Base-by-base conservation (phyloP, 2,888 invertebrate species). In the Gymnosoma rotundatum region DNA sequence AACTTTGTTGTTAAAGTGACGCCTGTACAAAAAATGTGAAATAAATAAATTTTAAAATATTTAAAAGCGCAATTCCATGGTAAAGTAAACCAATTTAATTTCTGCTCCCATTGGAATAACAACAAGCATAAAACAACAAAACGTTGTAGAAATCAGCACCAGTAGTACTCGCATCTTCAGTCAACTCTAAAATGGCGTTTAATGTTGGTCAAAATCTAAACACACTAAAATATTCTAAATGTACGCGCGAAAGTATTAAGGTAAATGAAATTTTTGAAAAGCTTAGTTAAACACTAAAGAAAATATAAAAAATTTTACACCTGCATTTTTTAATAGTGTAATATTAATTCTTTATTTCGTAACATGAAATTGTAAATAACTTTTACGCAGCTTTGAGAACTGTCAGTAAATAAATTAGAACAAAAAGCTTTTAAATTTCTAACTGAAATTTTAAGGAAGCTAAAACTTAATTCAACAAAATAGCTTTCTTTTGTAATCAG, bases 31-130 rank as follows among this genome's bases (percentile, higher is more conserved):
- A 52, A 52, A 52, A 60, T 20, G 8, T 8, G 10, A 38, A 20
- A 7, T 63, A 32, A 58, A 36, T 32, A 36, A 64, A 56, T 56
- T 67, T 72, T 21, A 67, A 61, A 78, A 76, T 73, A 69, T 66
- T 78, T 80, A 86, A 87, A 86, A 86, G 86, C 86, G 85, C 86
- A 86, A 87, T 79, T 78, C 73, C 72, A 83, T 76, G 74, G 78
- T 78, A 88, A 90, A 90, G 88, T 88, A 89, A 90, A 89, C 89
- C 90, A 90, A 90, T 90, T 90, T 90, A 89, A 91, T 90, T 90
- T 90, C 87, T 88, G 88, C 87, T 89, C 88, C 89, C 91, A 86
- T 86, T 83, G 87, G 90, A 87, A 87, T 72, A 80, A 66, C 78
- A 82, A 20, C 64, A 74, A 74, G 42, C 67, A 45, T n/a, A 64